Conservation (phyloP, 53 echinoderm and acorn worm species). For the Astropecten irregularis region DNA sequence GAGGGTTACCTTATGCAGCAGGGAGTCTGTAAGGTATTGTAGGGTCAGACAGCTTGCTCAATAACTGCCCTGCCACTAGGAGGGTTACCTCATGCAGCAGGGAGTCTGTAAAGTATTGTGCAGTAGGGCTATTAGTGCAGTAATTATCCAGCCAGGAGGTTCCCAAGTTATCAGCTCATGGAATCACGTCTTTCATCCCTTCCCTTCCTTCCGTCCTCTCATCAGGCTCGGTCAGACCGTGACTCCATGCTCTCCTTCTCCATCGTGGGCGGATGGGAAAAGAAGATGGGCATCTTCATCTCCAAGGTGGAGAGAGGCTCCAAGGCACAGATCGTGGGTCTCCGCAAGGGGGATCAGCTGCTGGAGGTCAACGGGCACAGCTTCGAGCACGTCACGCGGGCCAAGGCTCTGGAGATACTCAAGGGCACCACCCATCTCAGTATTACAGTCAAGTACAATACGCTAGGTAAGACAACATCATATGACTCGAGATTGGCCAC, state of each 20-base stretch:
- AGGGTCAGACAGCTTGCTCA: too few relatives aligned
- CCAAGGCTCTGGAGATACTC: slow-evolving; percentile 89
- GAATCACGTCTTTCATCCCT: too few relatives aligned
- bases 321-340: slow-evolving; percentile 93
- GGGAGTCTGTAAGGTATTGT: too few relatives aligned
- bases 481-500: too few relatives aligned
- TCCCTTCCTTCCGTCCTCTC: too few relatives aligned
- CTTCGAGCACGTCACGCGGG: slow-evolving; percentile 94
- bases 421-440: slow-evolving; percentile 99
- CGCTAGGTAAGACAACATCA: slow-evolving; percentile 88
- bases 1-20: too few relatives aligned
- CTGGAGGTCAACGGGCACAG: slow-evolving; percentile 96
- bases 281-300: slow-evolving; percentile 95
- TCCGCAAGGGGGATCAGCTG: slow-evolving; percentile 96
- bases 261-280: slow-evolving; percentile 98
- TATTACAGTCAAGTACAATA: slow-evolving; percentile 98
- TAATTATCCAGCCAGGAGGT: too few relatives aligned
- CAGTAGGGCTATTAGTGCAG: too few relatives aligned
- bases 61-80: too few relatives aligned
- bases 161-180: too few relatives aligned
- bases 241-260: slow-evolving; percentile 88
- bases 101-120: too few relatives aligned
- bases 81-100: too few relatives aligned
- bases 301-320: slow-evolving; percentile 98
- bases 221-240: slow-evolving; percentile 92